Evolutionary conservation across 2,113 vertebrate genomes (phyloP), one percentile per base, ranked within the genome.

Genomic region (Cynopterus brachyotis): DNA sequence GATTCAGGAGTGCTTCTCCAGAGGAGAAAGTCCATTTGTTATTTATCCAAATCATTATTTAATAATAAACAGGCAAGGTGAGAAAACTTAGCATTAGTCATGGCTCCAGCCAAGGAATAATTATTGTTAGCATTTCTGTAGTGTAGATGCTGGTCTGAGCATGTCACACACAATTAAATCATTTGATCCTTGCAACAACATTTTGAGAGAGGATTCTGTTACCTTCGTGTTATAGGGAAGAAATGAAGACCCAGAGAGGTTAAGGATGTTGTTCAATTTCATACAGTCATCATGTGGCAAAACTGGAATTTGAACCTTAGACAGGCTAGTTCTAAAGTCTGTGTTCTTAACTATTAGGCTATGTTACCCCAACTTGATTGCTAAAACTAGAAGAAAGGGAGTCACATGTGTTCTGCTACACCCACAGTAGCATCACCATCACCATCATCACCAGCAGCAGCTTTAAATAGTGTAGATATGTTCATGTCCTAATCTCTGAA

Each of bases 1-100:
- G 55, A 60, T 35, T 95, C 80, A 81, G 11, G 35, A 50, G 19
- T 45, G 11, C n/a, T 86, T 35, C 84, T 87, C 69, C 53, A 89
- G 28, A 92, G 81, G 24, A 94, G 40, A 64, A 24, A 72, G 20
- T 66, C n/a, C 59, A 82, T 81, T 81, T 60, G 37, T 30, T 11
- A 16, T 91, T 79, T 59, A 93, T 66, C 17, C 47, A 62, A 67
- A 47, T 89, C 66, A 94, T 73, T 83, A 87, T 79, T 82, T 73
- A 94, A 87, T 73, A 42, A 90, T 78, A 72, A 94, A 94, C 40
- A 86, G 55, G 30, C 22, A 26, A 87, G 50, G 26, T 59, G 50
- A 92, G 64, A 94, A 24, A 72, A 89, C 45, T 76, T 85, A 57
- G 9, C n/a, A 64, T 89, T 69, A 89, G 87, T 95, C 50, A 76